Evolutionary conservation across 2,113 vertebrate genomes (phyloP), one percentile per base, ranked within the genome.

Genomic region (Donacobius atricapilla): DNA sequence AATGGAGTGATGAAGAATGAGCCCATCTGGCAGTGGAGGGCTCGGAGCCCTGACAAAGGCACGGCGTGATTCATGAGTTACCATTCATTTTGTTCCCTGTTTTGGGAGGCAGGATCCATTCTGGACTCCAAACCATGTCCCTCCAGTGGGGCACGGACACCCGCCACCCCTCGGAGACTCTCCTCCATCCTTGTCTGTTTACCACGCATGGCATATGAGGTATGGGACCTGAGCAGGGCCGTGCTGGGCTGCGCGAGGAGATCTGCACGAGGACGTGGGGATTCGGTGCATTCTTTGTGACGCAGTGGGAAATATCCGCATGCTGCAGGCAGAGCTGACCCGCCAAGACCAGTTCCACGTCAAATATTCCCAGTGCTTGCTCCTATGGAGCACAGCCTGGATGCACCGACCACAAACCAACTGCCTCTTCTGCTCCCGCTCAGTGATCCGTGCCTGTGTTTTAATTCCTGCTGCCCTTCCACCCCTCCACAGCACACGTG

Each of bases 191-290:
- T 50, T 61, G 23, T 28, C 53, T 1, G 0, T 50, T 57, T 19
- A 27, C 37, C 18, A 54, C 35, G 48, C 42, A 20, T 7, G 60
- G 58, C 58, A 53, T 79, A 23, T 64, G 61, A 33, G 68, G 78
- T 76, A 10, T 42, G 66, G 39, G 9, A 2, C 57, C 58, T 31
- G 33, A 50, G 35, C 73, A 50, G 72, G 58, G 44, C n/a, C 81
- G 45, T 19, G 15, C 1, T 39, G 54, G 37, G 31, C 9, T 1
- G 1, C 6, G 35, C 2, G 0, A 2, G 72, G 54, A 8, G 28
- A 37, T 33, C 51, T 90, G 51, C 39, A 33, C 28, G 40, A 81
- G 35, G 19, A 64, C 37, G 28, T 45, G 15, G 28, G 56, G 31
- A 22, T 61, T 35, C 40, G 16, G 40, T n/a, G 54, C 13, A 3